A percentile compares a stretch with the other conserved stretches of the same genome.
phyloP scores from a whole-genome alignment of 1,140 invertebrate genomes.

The Drosophila burlai region DNA sequence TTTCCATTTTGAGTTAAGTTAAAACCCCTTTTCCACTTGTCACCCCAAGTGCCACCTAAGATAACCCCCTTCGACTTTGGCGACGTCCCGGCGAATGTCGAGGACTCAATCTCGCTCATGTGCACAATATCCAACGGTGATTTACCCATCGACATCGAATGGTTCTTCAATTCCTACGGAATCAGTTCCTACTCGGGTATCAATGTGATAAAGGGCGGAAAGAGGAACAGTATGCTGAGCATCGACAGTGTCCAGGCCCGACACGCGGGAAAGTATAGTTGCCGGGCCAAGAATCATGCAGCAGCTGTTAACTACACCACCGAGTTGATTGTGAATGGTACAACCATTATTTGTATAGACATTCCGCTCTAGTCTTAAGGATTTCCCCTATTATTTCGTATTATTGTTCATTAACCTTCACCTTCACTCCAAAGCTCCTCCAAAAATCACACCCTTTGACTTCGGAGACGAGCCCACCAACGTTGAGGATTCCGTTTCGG shows the following conservation, averaged over 20 bases:
- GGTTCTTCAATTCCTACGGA: slow-evolving; percentile 90
- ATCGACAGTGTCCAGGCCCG: slow-evolving; percentile 90
- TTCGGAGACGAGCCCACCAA: slow-evolving; percentile 92
- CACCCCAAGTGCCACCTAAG: slow-evolving; percentile 66
- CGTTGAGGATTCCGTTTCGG: slow-evolving; percentile 91
- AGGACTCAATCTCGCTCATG: slow-evolving; percentile 91
- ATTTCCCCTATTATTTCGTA: slow-evolving; percentile 5
- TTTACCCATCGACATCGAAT: slow-evolving; percentile 89
- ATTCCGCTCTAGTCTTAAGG: slow-evolving; percentile 3
- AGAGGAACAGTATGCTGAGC: slow-evolving; percentile 89
- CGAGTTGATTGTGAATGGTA: slow-evolving; percentile 91
- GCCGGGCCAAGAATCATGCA: slow-evolving; percentile 91
- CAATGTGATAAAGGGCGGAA: slow-evolving; percentile 86
- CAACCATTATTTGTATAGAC: slow-evolving; percentile 22
- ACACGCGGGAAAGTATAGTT: slow-evolving; percentile 90
- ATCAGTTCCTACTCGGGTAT: slow-evolving; percentile 79
- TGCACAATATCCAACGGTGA: slow-evolving; percentile 92
- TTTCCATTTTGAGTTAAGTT: slow-evolving; percentile 11
- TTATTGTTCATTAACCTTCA: slow-evolving; percentile 7
- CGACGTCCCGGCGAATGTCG: slow-evolving; percentile 88
- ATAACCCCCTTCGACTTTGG: slow-evolving; percentile 86
- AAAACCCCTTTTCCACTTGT: slow-evolving; percentile 4
- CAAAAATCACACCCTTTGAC: slow-evolving; percentile 92
- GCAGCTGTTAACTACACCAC: slow-evolving; percentile 89
- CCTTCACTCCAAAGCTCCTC: slow-evolving; percentile 87